A percentile compares a stretch with the other conserved stretches of the same genome.
Conservation (phyloP, 2,797 vertebrate genomes). For the Gobionotothen gibberifrons region DNA sequence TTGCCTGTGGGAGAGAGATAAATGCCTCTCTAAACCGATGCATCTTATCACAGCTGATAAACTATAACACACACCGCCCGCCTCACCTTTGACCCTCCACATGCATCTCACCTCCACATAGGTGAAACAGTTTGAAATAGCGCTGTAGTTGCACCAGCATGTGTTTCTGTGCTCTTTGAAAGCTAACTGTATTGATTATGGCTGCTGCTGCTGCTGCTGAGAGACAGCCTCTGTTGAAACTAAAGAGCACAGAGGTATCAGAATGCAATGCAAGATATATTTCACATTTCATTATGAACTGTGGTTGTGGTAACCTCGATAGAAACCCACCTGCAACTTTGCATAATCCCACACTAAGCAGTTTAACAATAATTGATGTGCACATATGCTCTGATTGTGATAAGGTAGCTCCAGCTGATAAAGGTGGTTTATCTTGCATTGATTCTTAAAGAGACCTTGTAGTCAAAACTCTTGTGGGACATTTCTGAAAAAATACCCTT, state of each 20-base stretch:
- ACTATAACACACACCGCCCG: constrained; percentile 10
- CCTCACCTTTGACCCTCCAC: constrained; percentile 69
- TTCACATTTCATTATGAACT: constrained; percentile 12
- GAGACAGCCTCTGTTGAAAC: constrained; percentile 3
- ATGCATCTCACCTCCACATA: constrained; percentile 8
- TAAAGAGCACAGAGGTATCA: constrained; percentile 16
- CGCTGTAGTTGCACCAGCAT: not conserved
- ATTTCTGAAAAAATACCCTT: not conserved
- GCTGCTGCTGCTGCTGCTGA: not conserved
- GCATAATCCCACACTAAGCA: constrained; percentile 9
- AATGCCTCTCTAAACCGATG: not conserved
- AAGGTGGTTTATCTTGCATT: constrained; percentile 20
- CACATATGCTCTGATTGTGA: constrained; percentile 23
- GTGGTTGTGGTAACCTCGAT: not conserved
- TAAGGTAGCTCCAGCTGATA: constrained; percentile 6
- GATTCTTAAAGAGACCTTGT: constrained; percentile 8
- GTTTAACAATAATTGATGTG: not conserved
- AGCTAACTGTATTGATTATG: constrained; percentile 27
- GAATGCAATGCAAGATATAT: constrained; percentile 14
- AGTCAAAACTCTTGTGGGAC: not conserved
- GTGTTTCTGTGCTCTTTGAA: constrained; percentile 15
- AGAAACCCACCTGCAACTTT: not conserved
- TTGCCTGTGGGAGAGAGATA: constrained; percentile 7
- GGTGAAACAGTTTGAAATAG: not conserved
- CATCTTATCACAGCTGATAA: constrained; percentile 67